Conservation (phyloP, 2,888 invertebrate species). For the Gandaritis pyraliata region DNA sequence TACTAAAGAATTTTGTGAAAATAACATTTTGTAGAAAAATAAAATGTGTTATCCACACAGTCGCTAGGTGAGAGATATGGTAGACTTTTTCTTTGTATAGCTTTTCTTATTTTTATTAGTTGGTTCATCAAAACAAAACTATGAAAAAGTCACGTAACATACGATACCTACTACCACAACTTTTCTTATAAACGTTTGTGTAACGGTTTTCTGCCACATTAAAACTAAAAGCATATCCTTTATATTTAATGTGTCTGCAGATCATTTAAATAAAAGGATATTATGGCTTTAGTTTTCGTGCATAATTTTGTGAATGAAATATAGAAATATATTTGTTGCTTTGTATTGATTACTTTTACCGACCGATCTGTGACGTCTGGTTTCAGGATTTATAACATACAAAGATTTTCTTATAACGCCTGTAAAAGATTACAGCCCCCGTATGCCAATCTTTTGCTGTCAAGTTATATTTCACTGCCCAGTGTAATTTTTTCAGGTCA, state of each 20-base stretch:
- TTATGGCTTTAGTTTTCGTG: too few relatives aligned
- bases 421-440: too few relatives aligned
- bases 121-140: slow-evolving; percentile 25
- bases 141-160: slow-evolving; percentile 23
- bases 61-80: background rate
- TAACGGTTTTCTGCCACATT: background rate
- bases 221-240: slow-evolving; percentile 1
- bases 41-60: background rate
- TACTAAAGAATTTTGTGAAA: background rate
- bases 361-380: too few relatives aligned
- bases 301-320: background rate
- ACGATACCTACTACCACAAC: slow-evolving; percentile 14
- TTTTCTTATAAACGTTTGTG: slow-evolving; percentile 17
- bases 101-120: slow-evolving; percentile 5
- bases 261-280: too few relatives aligned
- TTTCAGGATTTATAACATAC: too few relatives aligned
- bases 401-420: too few relatives aligned
- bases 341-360: too few relatives aligned
- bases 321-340: too few relatives aligned
- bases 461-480: too few relatives aligned
- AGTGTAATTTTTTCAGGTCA: too few relatives aligned
- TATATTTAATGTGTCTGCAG: slow-evolving; percentile 1
- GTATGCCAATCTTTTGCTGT: too few relatives aligned
- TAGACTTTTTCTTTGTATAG: slow-evolving; percentile 11
- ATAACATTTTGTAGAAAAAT: background rate